These are phyloP conservation scores for Phasianus colchicus DNA, from an alignment of 2,113 vertebrate genomes.

Conservation along the genomic window DNA sequence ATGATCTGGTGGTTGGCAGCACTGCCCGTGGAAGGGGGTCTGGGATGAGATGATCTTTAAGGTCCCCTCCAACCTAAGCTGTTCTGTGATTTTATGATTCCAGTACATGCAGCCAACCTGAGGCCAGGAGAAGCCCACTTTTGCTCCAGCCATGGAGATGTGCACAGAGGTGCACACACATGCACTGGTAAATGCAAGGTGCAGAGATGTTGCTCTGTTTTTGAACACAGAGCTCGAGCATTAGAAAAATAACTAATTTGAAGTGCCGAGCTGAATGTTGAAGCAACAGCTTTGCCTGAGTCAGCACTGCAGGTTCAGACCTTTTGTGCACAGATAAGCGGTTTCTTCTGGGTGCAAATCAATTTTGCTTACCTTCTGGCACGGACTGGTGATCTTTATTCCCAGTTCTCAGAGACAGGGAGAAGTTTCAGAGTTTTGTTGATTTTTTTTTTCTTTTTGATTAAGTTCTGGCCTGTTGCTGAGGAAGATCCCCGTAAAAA, in stretches of 20 bases:
- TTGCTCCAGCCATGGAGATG: accelerated
- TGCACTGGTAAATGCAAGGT: accelerated
- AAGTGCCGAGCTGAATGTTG: background rate
- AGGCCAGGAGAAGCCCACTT: background rate
- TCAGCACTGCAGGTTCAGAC: background rate
- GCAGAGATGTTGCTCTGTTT: background rate
- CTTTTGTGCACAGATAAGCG: constrained; percentile 18
- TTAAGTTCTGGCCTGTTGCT: constrained; percentile 12
- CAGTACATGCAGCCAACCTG: background rate
- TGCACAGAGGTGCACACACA: accelerated
- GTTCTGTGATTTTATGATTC: too few relatives aligned
- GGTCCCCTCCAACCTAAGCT: too few relatives aligned
- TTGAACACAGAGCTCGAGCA: background rate
- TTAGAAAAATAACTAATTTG: background rate
- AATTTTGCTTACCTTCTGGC: constrained; percentile 16
- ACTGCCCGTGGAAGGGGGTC: too few relatives aligned
- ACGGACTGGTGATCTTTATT: background rate
- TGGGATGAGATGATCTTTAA: too few relatives aligned
- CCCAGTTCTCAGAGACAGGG: background rate
- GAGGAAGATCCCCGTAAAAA: constrained; percentile 6
- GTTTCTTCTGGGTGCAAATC: constrained; percentile 10
- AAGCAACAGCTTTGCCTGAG: background rate
- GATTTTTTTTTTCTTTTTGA: background rate
- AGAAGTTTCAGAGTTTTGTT: background rate
- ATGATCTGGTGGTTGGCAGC: too few relatives aligned